Percentiles rank a stretch among this genome's conserved stretches.
Evolutionary conservation across 2,888 invertebrate genomes (phyloP).

Genomic region (Ferrisia virgata): DNA sequence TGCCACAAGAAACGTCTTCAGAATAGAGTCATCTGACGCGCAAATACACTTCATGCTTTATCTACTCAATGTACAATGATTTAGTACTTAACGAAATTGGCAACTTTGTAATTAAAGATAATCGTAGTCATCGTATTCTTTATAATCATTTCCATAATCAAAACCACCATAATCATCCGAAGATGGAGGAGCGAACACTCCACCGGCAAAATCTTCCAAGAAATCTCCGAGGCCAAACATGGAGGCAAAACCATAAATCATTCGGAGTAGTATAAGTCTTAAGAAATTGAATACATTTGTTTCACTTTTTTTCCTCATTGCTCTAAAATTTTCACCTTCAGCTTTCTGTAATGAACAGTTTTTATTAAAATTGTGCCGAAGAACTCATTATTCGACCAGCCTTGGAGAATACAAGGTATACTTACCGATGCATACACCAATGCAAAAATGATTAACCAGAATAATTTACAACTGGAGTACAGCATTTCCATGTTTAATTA

Average conservation of each 20-base stretch:
- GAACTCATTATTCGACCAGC: background rate
- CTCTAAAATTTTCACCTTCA: conserved; percentile 16
- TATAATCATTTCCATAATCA: conserved; percentile 44
- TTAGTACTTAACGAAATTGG: background rate
- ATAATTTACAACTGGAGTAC: background rate
- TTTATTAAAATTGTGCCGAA: background rate
- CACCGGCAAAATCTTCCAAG: conserved; percentile 46
- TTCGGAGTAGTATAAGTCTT: conserved; percentile 42
- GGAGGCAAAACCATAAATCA: conserved; percentile 47
- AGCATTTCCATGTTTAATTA: conserved; percentile 32
- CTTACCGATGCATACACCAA: conserved; percentile 5
- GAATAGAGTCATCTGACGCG: background rate
- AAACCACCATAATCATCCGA: conserved; percentile 39
- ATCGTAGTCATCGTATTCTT: conserved; percentile 40
- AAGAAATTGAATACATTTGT: conserved; percentile 47
- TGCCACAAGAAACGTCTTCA: background rate
- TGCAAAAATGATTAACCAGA: conserved; percentile 28
- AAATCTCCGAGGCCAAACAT: conserved; percentile 47
- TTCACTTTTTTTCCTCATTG: conserved; percentile 38
- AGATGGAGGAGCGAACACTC: conserved; percentile 46
- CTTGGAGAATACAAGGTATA: background rate
- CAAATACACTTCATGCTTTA: too few relatives aligned
- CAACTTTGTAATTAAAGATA: background rate
- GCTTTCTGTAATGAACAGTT: conserved; percentile 23
- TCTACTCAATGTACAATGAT: too few relatives aligned